Evolutionary conservation across 1,140 invertebrate genomes (phyloP), one percentile per base, ranked within the genome.

Genomic region (Caerostris extrusa): DNA sequence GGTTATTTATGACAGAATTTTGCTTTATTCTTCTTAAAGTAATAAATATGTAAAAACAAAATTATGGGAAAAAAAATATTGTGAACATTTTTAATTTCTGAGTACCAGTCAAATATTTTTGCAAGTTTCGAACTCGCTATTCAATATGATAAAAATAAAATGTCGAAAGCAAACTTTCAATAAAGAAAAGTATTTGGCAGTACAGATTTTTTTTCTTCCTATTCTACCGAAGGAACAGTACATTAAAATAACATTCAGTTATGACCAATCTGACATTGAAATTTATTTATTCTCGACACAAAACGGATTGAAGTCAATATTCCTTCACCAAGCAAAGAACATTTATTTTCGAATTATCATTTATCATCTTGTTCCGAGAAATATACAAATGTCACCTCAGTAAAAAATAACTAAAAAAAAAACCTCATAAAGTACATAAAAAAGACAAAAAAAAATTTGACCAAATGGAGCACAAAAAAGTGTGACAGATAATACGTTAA

Each of bases 401-500:
- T 71, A 34, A 34, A 19, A 34, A 71, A 71, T 71, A 10, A 71
- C 19, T 7, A 34, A 50, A n/a, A 71, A 71, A 71, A 50, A 71
- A 71, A n/a, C 34, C 34, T 34, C 34, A 10, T 34, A 14, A 10
- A 10, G 7, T 71, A 71, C 34, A 71, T 34, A 34, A 71, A 71
- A 71, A 71, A 50, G 0, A 10, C 69, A 34, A 34, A 34, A 71
- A 71, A 71, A 10, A 7, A 4, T 34, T 4, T 34, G 8, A 83
- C 17, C 34, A 83, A 83, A 83, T 12, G 12, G 56, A 10, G 81
- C 55, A 34, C 34, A 83, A 17, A 83, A 83, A 57, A 83, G 3
- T 83, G 56, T 83, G 56, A 83, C 53, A 64, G 85, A 87, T 87
- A 87, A 87, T 87, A 64, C 60, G 85, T 61, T 87, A 87, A 87